Percentiles rank a stretch among this genome's conserved stretches.
These are phyloP conservation scores for Malurus leucopterus DNA, from an alignment of 2,797 vertebrate species.

Conservation along the genomic window DNA sequence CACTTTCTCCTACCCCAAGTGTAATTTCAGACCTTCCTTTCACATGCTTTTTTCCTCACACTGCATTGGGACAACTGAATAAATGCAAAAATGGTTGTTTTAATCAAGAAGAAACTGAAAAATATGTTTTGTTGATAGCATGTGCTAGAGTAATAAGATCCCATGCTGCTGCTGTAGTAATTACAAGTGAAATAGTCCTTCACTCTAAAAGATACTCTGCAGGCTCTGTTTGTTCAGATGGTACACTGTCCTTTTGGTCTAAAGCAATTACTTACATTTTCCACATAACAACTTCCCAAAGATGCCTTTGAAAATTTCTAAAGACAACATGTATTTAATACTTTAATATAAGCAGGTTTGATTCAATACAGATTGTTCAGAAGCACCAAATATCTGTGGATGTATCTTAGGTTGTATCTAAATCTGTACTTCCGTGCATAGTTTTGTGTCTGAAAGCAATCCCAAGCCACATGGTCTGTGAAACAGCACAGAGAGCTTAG, in stretches of 20 bases:
- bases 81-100: not conserved
- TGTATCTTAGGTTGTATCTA: slow-evolving; percentile 76
- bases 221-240: slow-evolving; percentile 73
- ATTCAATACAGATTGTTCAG: slow-evolving; percentile 70
- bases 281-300: slow-evolving; percentile 71
- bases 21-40: not conserved
- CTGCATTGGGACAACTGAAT: not conserved
- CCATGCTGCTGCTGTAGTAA: not conserved
- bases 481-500: slow-evolving; percentile 67
- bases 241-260: slow-evolving; percentile 54
- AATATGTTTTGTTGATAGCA: slow-evolving; percentile 12
- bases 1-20: not conserved
- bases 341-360: slow-evolving; percentile 75
- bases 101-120: slow-evolving; percentile 28
- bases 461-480: slow-evolving; percentile 56
- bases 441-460: slow-evolving; percentile 65
- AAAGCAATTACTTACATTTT: slow-evolving; percentile 70
- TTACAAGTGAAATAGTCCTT: slow-evolving; percentile 45
- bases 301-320: slow-evolving; percentile 74
- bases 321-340: slow-evolving; percentile 72
- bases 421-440: slow-evolving; percentile 73
- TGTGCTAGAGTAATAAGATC: not conserved
- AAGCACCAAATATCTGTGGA: slow-evolving; percentile 52
- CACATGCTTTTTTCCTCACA: not conserved
- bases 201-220: slow-evolving; percentile 28